A percentile compares a stretch with the other conserved stretches of the same genome.
Evolutionary conservation across 2,797 vertebrate genomes (phyloP).

Genomic region (Tragelaphus eurycerus): DNA sequence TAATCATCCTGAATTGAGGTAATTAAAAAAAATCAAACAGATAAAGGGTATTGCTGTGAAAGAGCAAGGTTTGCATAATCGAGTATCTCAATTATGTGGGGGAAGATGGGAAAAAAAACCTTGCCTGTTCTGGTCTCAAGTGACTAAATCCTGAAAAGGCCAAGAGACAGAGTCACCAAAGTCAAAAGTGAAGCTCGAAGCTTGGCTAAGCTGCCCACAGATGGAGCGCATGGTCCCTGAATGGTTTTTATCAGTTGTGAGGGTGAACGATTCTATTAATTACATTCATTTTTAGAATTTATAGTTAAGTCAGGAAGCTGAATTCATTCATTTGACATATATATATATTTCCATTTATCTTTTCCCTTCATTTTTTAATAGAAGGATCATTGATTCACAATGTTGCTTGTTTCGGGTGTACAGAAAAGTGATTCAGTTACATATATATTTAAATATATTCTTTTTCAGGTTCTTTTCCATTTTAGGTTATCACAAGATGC

Average conservation of each 20-base stretch:
- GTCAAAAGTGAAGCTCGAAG: neutral
- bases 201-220: neutral
- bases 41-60: neutral
- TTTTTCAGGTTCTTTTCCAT: neutral
- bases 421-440: neutral
- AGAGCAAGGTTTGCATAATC: neutral
- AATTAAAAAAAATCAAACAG: slow-evolving; percentile 22
- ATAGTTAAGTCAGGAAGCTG: neutral
- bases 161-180: neutral
- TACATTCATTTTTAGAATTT: neutral
- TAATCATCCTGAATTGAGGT: neutral
- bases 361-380: neutral
- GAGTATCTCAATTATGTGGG: neutral
- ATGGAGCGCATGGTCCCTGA: neutral
- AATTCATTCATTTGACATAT: neutral
- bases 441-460: neutral
- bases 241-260: neutral
- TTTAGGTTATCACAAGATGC: neutral
- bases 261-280: neutral
- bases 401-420: neutral
- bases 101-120: neutral
- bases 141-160: neutral
- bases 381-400: neutral
- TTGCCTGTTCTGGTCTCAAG: neutral
- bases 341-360: neutral